A percentile compares a stretch with the other conserved stretches of the same genome.
phyloP scores from a whole-genome alignment of 2,113 vertebrate species.

The Hydrolagus affinis region DNA sequence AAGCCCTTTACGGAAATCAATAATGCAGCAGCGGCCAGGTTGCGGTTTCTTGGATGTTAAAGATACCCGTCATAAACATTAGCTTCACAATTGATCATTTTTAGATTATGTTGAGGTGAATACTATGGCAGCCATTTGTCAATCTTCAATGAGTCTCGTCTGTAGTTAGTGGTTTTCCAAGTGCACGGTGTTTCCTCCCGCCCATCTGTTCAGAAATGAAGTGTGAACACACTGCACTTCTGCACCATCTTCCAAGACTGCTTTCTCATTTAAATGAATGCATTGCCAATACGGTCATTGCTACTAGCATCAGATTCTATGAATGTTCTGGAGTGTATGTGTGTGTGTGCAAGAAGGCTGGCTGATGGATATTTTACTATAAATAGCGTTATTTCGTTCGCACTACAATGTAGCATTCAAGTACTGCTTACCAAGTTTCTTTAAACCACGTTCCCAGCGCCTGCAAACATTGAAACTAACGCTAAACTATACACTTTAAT shows the following conservation, averaged over 20 bases:
- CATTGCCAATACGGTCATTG: slow-evolving; percentile 38
- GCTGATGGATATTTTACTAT: background rate
- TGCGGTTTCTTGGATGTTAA: slow-evolving; percentile 36
- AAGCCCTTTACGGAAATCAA: slow-evolving; percentile 49
- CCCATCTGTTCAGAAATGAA: slow-evolving; percentile 68
- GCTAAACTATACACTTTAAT: background rate
- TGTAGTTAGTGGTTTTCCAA: slow-evolving; percentile 36
- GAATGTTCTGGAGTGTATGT: background rate
- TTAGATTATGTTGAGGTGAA: slow-evolving; percentile 27
- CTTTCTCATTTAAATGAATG: slow-evolving; percentile 59
- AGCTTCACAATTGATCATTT: slow-evolving; percentile 8
- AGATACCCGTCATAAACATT: slow-evolving; percentile 27
- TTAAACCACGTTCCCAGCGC: background rate
- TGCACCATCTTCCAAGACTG: slow-evolving; percentile 69
- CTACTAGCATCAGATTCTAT: slow-evolving; percentile 33
- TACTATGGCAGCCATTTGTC: background rate
- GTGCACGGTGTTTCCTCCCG: slow-evolving; percentile 38
- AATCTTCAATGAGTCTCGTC: background rate
- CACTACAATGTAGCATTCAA: background rate
- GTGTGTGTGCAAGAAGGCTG: background rate
- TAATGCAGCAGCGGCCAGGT: slow-evolving; percentile 41
- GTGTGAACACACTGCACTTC: slow-evolving; percentile 62
- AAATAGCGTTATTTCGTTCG: background rate
- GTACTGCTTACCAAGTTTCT: background rate
- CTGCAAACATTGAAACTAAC: background rate